phyloP scores from a whole-genome alignment of 2,888 invertebrate genomes.

The Hedya salicella region DNA sequence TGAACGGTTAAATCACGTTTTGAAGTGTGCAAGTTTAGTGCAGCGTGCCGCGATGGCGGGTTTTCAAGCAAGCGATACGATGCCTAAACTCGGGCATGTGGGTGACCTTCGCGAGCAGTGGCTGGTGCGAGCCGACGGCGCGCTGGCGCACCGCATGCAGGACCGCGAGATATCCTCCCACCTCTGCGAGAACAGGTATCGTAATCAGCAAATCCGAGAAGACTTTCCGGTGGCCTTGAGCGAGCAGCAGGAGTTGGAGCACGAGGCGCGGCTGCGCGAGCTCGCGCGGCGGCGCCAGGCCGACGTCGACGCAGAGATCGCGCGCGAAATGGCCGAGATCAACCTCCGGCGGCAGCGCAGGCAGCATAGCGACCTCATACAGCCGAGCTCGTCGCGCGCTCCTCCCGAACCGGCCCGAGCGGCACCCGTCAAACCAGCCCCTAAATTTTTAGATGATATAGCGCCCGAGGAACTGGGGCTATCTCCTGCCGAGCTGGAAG shows the following conservation, averaged over 20 bases:
- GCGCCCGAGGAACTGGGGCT: constrained; percentile 74
- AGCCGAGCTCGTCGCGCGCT: constrained; percentile 71
- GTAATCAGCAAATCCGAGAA: constrained; percentile 81
- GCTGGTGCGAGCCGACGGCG: constrained; percentile 79
- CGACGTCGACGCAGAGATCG: constrained; percentile 79
- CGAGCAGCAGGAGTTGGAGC: constrained; percentile 76
- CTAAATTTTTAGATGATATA: constrained; percentile 52
- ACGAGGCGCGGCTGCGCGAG: constrained; percentile 70
- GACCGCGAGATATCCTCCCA: constrained; percentile 81
- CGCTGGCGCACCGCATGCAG: constrained; percentile 77
- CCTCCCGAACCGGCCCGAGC: constrained; percentile 45
- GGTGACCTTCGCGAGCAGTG: constrained; percentile 80
- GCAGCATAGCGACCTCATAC: constrained; percentile 59
- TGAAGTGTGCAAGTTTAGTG: constrained; percentile 2
- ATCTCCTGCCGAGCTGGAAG: constrained; percentile 71
- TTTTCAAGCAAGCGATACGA: constrained; percentile 74
- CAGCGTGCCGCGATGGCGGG: constrained; percentile 64
- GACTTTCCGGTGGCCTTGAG: constrained; percentile 79
- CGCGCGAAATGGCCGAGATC: constrained; percentile 78
- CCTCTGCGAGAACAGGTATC: constrained; percentile 76
- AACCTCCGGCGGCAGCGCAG: constrained; percentile 74
- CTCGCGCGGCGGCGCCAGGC: constrained; percentile 73
- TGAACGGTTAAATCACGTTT: constrained; percentile 47
- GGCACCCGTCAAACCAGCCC: constrained; percentile 48
- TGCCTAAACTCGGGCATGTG: constrained; percentile 81